Evolutionary conservation across 2,888 invertebrate genomes (phyloP).

Genomic region (Amblyjoppa proteus): DNA sequence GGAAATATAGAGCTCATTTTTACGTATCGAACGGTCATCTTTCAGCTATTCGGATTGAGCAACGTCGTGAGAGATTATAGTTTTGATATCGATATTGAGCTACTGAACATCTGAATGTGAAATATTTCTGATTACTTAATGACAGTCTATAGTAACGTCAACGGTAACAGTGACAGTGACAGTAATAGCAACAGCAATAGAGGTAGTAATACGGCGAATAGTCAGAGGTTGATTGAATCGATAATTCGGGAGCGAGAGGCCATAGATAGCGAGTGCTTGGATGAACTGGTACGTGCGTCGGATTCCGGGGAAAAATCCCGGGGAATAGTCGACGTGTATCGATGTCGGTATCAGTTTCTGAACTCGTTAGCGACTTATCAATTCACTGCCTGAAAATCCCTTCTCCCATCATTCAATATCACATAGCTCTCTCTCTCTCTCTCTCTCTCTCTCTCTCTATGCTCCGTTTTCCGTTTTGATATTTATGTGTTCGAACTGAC

Average conservation of each 20-base stretch:
- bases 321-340: background rate
- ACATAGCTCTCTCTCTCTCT: background rate
- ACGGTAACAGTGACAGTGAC: no score
- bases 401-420: constrained; percentile 1
- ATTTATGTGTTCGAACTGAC: background rate
- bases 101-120: background rate
- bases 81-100: background rate
- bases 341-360: constrained; percentile 14
- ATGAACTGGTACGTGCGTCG: constrained; percentile 6
- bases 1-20: constrained; percentile 30
- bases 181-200: no score
- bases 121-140: background rate
- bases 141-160: background rate
- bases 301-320: background rate
- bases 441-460: background rate
- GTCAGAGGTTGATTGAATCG: constrained; percentile 1
- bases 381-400: background rate
- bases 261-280: background rate
- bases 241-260: background rate
- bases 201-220: no score
- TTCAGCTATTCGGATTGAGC: background rate
- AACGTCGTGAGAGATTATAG: background rate
- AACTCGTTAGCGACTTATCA: constrained; percentile 41
- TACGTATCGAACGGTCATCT: constrained; percentile 6
- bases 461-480: background rate